These are phyloP conservation scores for Paedocypris micromegethes DNA, from an alignment of 2,797 vertebrate species.

Conservation along the genomic window DNA sequence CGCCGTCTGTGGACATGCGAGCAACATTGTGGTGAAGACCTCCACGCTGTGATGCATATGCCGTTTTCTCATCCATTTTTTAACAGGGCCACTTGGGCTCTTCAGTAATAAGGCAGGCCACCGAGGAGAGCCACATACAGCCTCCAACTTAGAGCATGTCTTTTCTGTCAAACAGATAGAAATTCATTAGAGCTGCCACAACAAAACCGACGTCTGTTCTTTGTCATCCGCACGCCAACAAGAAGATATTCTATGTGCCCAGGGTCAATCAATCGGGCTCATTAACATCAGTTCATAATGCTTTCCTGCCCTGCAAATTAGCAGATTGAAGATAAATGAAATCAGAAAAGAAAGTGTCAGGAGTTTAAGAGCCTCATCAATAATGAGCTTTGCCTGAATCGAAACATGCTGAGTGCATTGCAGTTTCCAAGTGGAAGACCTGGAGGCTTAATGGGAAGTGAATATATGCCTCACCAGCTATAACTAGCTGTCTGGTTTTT, in stretches of 20 bases:
- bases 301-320: slow-evolving; percentile 25
- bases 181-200: slow-evolving; percentile 41
- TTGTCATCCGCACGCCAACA: slow-evolving; percentile 25
- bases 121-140: slow-evolving; percentile 21
- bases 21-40: slow-evolving; percentile 25
- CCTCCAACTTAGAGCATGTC: slow-evolving; percentile 34
- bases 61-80: slow-evolving; percentile 42
- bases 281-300: slow-evolving; percentile 18
- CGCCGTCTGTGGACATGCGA: slow-evolving; percentile 22
- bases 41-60: slow-evolving; percentile 32
- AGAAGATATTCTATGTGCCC: slow-evolving; percentile 26
- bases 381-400: slow-evolving; percentile 19
- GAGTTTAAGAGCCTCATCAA: slow-evolving; percentile 34
- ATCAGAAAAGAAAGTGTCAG: slow-evolving; percentile 24
- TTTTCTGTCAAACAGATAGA: slow-evolving; percentile 40
- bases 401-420: slow-evolving; percentile 6
- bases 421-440: neutral
- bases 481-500: too few relatives aligned
- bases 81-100: slow-evolving; percentile 31
- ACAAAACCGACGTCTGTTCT: slow-evolving; percentile 30
- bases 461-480: too few relatives aligned
- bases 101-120: slow-evolving; percentile 18
- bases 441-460: neutral
- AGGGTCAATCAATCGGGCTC: slow-evolving; percentile 21
- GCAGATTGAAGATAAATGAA: slow-evolving; percentile 26